These are phyloP conservation scores for Avahi laniger DNA, from an alignment of 2,797 vertebrate species.

Conservation along the genomic window DNA sequence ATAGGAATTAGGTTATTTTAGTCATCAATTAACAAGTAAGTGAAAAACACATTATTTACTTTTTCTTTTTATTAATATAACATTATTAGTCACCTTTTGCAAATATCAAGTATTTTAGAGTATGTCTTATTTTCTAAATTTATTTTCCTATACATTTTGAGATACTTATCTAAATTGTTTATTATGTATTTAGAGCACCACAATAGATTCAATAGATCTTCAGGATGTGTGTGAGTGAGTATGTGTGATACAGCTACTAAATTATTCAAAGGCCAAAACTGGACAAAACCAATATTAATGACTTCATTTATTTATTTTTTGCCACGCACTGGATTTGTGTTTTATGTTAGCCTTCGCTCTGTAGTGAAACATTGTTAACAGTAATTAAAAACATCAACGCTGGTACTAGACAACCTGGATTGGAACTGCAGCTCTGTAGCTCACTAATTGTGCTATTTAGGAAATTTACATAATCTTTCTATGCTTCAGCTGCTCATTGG, in stretches of 20 bases:
- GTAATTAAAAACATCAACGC: not conserved
- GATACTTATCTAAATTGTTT: not conserved
- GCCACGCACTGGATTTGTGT: not conserved
- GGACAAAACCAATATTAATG: not conserved
- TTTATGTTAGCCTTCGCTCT: not conserved
- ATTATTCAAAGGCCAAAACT: not conserved
- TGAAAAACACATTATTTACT: not conserved
- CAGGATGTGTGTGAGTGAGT: not conserved
- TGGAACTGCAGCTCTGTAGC: not conserved
- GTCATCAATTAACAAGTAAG: conserved; percentile 3
- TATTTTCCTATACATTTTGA: not conserved
- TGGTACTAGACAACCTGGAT: not conserved
- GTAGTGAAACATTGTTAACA: not conserved
- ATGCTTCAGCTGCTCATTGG: not conserved
- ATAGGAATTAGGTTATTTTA: not conserved
- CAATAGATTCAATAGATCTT: not conserved
- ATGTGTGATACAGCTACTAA: not conserved
- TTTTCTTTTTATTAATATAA: not conserved
- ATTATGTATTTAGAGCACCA: not conserved
- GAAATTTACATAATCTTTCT: not conserved
- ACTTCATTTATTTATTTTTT: not conserved
- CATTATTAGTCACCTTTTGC: not conserved
- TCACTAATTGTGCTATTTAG: not conserved
- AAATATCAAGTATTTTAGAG: conserved; percentile 6
- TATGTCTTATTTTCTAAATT: not conserved